phyloP scores from a whole-genome alignment of 2,113 vertebrate genomes.

The Saiga tatarica region DNA sequence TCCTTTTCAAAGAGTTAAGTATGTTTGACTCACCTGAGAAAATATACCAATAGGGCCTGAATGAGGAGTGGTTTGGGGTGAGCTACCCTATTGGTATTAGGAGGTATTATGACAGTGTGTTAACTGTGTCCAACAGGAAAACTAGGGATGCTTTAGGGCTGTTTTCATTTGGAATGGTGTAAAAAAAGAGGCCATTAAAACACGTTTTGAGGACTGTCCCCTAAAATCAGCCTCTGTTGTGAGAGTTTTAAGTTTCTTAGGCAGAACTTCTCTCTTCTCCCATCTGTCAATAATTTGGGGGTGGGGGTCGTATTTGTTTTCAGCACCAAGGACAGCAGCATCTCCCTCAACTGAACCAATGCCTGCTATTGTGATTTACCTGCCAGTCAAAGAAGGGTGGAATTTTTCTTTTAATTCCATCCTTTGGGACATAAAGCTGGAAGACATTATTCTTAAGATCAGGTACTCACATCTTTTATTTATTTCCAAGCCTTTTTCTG shows the following conservation, averaged over 20 bases:
- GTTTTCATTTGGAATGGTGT: not conserved
- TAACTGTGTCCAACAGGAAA: not conserved
- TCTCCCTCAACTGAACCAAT: accelerated
- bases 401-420: not conserved
- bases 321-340: conserved; percentile 83
- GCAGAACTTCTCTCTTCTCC: not conserved
- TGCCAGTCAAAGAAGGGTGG: not conserved
- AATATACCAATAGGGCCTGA: not conserved
- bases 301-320: not conserved
- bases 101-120: not conserved
- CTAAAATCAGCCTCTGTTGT: not conserved
- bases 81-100: not conserved
- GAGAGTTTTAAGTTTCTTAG: not conserved
- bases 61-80: not conserved
- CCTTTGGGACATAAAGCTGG: not conserved
- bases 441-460: not conserved
- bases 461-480: not conserved
- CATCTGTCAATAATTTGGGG: not conserved
- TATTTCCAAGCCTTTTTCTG: not conserved
- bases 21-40: not conserved
- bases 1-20: not conserved
- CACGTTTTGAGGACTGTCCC: not conserved
- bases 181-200: not conserved
- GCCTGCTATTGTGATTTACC: not conserved
- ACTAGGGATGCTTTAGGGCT: not conserved